A percentile compares a stretch with the other conserved stretches of the same genome.
Conservation (phyloP, 2,113 vertebrate genomes). For the Pollimyrus isidori region DNA sequence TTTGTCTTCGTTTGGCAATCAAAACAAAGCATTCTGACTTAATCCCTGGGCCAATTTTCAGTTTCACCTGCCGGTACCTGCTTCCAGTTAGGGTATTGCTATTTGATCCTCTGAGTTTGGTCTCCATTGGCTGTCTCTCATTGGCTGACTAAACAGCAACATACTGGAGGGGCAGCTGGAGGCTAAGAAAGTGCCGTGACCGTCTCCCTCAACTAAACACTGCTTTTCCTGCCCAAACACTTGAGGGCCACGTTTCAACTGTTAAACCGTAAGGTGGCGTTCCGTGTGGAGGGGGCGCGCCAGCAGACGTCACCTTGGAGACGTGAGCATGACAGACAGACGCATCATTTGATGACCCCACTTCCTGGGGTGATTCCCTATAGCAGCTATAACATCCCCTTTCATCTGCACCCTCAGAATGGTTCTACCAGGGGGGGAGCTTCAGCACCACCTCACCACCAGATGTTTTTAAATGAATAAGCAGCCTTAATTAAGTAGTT, state of each 20-base stretch:
- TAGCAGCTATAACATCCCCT: neutral
- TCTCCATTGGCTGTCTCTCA: neutral
- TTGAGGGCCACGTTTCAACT: neutral
- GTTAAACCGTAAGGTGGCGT: neutral
- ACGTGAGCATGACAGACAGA: neutral
- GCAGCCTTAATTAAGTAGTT: neutral
- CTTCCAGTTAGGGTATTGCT: neutral
- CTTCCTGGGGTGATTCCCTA: neutral
- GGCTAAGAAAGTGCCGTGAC: neutral
- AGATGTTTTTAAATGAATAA: neutral
- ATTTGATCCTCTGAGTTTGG: neutral
- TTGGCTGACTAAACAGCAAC: neutral
- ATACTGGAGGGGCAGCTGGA: neutral
- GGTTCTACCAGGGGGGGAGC: neutral
- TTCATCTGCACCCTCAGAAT: neutral
- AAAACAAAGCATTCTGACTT: neutral
- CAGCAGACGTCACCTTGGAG: neutral
- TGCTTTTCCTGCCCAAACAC: neutral
- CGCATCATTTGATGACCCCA: neutral
- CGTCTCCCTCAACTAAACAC: neutral
- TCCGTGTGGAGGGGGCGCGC: neutral
- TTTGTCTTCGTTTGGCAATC: neutral
- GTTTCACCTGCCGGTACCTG: neutral
- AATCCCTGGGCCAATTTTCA: neutral
- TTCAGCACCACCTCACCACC: neutral